Conservation (phyloP, 1,140 invertebrate species). For the Bombus difficillimus region DNA sequence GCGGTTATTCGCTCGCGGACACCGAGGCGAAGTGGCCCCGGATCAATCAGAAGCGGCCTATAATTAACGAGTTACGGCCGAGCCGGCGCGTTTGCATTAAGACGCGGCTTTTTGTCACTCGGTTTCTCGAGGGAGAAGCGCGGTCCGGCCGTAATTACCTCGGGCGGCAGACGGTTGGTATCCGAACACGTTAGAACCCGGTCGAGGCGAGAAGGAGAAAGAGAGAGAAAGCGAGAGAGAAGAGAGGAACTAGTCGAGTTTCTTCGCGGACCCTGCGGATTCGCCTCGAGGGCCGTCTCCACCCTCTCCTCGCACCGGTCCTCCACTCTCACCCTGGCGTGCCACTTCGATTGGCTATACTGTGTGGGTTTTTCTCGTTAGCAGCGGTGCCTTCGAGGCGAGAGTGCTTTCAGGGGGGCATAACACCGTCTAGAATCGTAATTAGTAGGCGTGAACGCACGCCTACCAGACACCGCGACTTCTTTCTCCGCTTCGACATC, state of each 20-base stretch:
- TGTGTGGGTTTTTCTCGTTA: conserved; percentile 76
- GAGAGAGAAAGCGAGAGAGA: not conserved
- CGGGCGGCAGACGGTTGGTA: conserved; percentile 69
- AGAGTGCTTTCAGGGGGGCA: conserved; percentile 59
- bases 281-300: conserved; percentile 43
- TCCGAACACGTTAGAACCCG: conserved; percentile 43
- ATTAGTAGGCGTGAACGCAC: conserved; percentile 82
- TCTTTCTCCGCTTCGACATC: conserved; percentile 51
- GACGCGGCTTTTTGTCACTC: conserved; percentile 81
- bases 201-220: not conserved
- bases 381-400: conserved; percentile 52
- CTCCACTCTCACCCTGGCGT: conserved; percentile 36
- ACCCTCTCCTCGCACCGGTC: conserved; percentile 31
- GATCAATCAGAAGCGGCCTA: conserved; percentile 82
- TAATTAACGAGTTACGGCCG: conserved; percentile 82
- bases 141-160: conserved; percentile 76
- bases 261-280: conserved; percentile 56
- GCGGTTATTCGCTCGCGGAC: conserved; percentile 33
- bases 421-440: conserved; percentile 78
- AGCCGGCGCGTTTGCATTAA: conserved; percentile 79
- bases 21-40: conserved; percentile 69
- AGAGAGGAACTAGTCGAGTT: conserved; percentile 50
- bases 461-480: conserved; percentile 78
- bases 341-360: conserved; percentile 78
- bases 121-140: conserved; percentile 55